A percentile compares a stretch with the other conserved stretches of the same genome.
Conservation (phyloP, 1,140 invertebrate species). For the Meteorus sp. region DNA sequence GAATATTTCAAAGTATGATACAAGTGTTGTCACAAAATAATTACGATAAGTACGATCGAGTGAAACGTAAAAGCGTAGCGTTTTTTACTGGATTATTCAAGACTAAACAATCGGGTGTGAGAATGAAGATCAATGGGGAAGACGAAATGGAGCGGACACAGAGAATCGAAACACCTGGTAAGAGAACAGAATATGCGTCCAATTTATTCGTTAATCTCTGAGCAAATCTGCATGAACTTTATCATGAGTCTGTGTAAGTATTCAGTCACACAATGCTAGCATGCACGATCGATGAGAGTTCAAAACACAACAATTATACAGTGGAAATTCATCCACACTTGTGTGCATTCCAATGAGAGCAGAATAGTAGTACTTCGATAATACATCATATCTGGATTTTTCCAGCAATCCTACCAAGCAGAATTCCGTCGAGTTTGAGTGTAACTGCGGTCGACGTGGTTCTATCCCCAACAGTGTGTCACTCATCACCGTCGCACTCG, state of each 20-base stretch:
- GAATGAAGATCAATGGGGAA: slow-evolving; percentile 56
- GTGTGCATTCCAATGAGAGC: neutral
- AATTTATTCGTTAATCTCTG: too few relatives aligned
- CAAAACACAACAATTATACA: neutral
- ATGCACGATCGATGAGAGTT: neutral
- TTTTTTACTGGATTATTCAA: slow-evolving; percentile 52
- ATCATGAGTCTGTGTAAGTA: too few relatives aligned
- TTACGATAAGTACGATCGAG: slow-evolving; percentile 48
- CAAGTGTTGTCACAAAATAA: slow-evolving; percentile 47
- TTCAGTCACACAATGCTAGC: neutral
- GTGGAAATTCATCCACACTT: neutral
- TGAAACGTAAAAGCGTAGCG: slow-evolving; percentile 51
- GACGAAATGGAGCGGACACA: slow-evolving; percentile 50
- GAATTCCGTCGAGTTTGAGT: slow-evolving; percentile 60
- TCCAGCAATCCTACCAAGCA: slow-evolving; percentile 43
- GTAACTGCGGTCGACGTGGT: slow-evolving; percentile 58
- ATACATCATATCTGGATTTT: slow-evolving; percentile 42
- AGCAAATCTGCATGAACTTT: too few relatives aligned
- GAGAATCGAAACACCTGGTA: slow-evolving; percentile 52
- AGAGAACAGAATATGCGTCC: slow-evolving; percentile 18
- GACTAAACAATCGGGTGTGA: slow-evolving; percentile 47
- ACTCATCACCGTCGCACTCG: slow-evolving; percentile 62
- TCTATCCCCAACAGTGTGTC: slow-evolving; percentile 44
- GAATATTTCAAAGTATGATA: slow-evolving; percentile 55
- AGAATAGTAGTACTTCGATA: neutral